These are phyloP conservation scores for Melanotaenia boesemani DNA, from an alignment of 2,797 vertebrate genomes.

Conservation along the genomic window DNA sequence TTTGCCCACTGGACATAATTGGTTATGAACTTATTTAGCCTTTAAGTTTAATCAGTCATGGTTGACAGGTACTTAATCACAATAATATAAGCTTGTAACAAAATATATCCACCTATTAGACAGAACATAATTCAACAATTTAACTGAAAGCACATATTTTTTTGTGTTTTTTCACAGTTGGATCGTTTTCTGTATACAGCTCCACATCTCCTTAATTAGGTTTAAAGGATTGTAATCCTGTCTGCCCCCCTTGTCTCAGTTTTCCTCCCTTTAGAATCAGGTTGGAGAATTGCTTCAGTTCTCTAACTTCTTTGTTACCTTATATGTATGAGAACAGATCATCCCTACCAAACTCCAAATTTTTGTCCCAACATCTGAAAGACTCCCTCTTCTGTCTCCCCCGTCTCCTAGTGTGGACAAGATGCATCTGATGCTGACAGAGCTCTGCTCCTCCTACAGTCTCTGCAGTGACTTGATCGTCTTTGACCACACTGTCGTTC, in stretches of 20 bases:
- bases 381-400: slow-evolving; percentile 12
- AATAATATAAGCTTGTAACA: slow-evolving; percentile 23
- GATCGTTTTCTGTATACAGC: slow-evolving; percentile 16
- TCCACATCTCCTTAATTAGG: slow-evolving; percentile 22
- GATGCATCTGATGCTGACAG: slow-evolving; percentile 88
- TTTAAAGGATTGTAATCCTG: slow-evolving; percentile 31
- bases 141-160: background rate
- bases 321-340: slow-evolving; percentile 33
- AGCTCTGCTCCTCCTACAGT: slow-evolving; percentile 87
- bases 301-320: slow-evolving; percentile 26
- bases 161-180: slow-evolving; percentile 1
- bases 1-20: background rate
- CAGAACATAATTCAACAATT: background rate
- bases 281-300: slow-evolving; percentile 23
- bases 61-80: slow-evolving; percentile 23
- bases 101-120: background rate
- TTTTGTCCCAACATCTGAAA: slow-evolving; percentile 36
- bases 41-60: slow-evolving; percentile 24
- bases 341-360: slow-evolving; percentile 33
- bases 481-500: slow-evolving; percentile 88
- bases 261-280: slow-evolving; percentile 22
- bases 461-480: slow-evolving; percentile 83
- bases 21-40: slow-evolving; percentile 20
- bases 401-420: slow-evolving; percentile 89
- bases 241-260: slow-evolving; percentile 7